Percentiles rank a stretch among this genome's conserved stretches.
Conservation (phyloP, 2,888 invertebrate species). For the Limnephilus lunatus region DNA sequence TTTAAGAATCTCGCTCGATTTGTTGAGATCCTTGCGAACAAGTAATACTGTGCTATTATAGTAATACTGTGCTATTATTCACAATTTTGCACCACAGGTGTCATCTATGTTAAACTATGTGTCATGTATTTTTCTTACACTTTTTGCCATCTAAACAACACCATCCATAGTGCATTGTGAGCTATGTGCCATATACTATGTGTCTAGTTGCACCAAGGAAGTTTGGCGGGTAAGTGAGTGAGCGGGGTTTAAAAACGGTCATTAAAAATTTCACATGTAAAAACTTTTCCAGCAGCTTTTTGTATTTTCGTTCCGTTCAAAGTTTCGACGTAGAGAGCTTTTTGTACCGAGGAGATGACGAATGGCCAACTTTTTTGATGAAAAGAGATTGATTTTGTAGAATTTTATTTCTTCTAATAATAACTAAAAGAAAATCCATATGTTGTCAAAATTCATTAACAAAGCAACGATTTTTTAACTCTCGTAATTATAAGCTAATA, state of each 20-base stretch:
- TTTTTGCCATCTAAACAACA: neutral
- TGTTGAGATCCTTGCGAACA: neutral
- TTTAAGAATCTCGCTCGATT: too few relatives aligned
- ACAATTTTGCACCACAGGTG: neutral
- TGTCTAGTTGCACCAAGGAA: neutral
- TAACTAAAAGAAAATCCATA: too few relatives aligned
- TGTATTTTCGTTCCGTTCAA: conserved; percentile 61
- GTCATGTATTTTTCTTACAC: neutral
- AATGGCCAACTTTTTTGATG: neutral
- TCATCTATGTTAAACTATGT: too few relatives aligned
- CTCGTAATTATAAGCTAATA: too few relatives aligned
- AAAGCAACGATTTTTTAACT: too few relatives aligned
- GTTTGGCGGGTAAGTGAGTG: conserved; percentile 21
- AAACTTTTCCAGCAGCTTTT: conserved; percentile 54
- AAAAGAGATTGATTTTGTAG: neutral
- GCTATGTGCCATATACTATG: neutral
- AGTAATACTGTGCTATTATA: neutral
- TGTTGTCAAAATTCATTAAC: too few relatives aligned
- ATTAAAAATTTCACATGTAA: conserved; percentile 63
- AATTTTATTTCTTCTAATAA: too few relatives aligned
- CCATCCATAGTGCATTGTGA: neutral
- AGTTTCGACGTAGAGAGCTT: conserved; percentile 48
- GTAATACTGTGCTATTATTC: neutral
- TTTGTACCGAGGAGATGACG: conserved; percentile 25
- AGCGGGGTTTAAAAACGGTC: conserved; percentile 56